Conservation (phyloP, 2,888 invertebrate genomes). For the Fragum whitleyi region DNA sequence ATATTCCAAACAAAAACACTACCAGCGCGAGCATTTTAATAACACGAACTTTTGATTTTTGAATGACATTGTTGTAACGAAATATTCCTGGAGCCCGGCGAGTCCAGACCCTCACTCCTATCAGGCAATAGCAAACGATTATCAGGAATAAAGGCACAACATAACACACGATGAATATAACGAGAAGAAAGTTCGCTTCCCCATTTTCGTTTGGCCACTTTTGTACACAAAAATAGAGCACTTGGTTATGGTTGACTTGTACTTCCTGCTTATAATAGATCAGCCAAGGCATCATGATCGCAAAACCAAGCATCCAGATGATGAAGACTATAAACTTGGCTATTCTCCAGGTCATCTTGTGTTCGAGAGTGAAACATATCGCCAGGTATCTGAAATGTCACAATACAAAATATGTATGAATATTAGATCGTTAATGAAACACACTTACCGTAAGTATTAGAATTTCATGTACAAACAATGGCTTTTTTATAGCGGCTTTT, state of each 20-base stretch:
- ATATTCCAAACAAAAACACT: slow-evolving; percentile 95
- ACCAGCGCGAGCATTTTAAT: slow-evolving; percentile 98
- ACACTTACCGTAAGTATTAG: too few relatives aligned
- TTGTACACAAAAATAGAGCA: slow-evolving; percentile 70
- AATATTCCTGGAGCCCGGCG: slow-evolving; percentile 96
- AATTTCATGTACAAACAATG: too few relatives aligned
- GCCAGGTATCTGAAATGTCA: slow-evolving; percentile 93
- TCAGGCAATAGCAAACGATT: slow-evolving; percentile 95
- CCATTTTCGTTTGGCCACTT: slow-evolving; percentile 93
- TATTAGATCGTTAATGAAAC: slow-evolving; percentile 7
- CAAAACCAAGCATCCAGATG: slow-evolving; percentile 95
- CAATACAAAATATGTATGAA: not conserved
- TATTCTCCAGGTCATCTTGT: slow-evolving; percentile 95
- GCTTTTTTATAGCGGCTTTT: too few relatives aligned
- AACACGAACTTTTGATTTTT: slow-evolving; percentile 96
- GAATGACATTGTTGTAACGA: slow-evolving; percentile 84
- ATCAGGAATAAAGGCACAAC: slow-evolving; percentile 95
- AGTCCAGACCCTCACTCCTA: slow-evolving; percentile 95
- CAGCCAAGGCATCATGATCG: slow-evolving; percentile 95
- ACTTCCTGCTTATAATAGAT: slow-evolving; percentile 90
- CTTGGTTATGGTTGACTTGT: slow-evolving; percentile 27
- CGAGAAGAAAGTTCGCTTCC: slow-evolving; percentile 93
- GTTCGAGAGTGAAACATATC: slow-evolving; percentile 97
- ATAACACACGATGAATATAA: slow-evolving; percentile 95
- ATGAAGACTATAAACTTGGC: slow-evolving; percentile 94